Evolutionary conservation across 2,888 invertebrate genomes (phyloP).

Genomic region (Exephanes ischioxanthus): DNA sequence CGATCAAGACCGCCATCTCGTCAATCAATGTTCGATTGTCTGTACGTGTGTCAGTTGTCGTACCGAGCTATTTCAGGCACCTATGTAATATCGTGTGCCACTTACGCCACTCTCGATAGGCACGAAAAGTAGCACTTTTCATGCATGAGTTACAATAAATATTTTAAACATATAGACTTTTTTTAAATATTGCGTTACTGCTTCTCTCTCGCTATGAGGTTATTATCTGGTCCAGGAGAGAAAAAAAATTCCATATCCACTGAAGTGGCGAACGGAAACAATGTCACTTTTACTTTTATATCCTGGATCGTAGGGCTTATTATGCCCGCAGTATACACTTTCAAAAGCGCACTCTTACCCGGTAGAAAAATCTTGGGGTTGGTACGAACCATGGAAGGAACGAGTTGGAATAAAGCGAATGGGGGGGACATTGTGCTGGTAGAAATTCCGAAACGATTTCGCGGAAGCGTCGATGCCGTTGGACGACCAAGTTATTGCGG

Average conservation of each 20-base stretch:
- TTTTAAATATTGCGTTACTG: no score
- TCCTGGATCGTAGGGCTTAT: constrained; percentile 22
- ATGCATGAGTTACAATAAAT: not conserved
- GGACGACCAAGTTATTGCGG: constrained; percentile 63
- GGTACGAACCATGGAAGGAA: constrained; percentile 11
- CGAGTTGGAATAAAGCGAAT: constrained; percentile 50
- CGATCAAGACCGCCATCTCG: no score
- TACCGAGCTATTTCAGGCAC: no score
- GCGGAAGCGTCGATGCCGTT: constrained; percentile 58
- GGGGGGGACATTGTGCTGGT: constrained; percentile 54
- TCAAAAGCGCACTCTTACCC: constrained; percentile 43
- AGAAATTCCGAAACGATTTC: constrained; percentile 63
- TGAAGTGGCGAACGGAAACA: constrained; percentile 27
- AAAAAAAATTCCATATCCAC: constrained; percentile 8
- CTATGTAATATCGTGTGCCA: no score
- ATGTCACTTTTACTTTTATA: constrained; percentile 42
- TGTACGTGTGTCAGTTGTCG: no score
- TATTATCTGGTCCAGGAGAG: not conserved
- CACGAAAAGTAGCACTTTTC: no score
- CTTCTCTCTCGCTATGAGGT: no score
- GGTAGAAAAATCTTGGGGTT: constrained; percentile 22
- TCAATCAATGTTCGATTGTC: no score
- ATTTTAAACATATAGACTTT: no score
- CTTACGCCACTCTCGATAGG: not conserved
- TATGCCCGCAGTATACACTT: constrained; percentile 11